Evolutionary conservation across 1,140 invertebrate species (phyloP), one percentile per base, ranked within the genome.

Genomic region (Acarapis woodi): DNA sequence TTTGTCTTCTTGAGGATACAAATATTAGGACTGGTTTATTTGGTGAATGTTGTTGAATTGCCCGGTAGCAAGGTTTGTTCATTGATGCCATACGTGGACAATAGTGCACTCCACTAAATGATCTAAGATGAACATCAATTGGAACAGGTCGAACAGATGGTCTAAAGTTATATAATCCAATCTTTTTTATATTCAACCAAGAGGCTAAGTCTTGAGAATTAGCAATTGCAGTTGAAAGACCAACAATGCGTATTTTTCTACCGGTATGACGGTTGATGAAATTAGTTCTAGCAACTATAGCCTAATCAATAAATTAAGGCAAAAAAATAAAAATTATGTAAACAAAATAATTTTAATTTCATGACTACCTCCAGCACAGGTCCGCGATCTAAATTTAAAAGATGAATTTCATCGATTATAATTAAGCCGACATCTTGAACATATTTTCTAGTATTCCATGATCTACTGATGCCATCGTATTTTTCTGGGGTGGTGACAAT

Each of bases 31-130:
- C 67, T 0, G 93, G 90, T 49, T 93, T 70, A 5, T 59, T 55
- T 0, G 83, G 80, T 0, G 87, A 88, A 56, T 96, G 78, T 37
- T 45, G 21, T 21, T 33, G 39, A 28, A 37, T 49, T 59, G 63
- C 64, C 60, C 87, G 75, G 58, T 80, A 99, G 3, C 79, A 75
- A n/a, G 93, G 88, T 50, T 87, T 79, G 57, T 99, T 99, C 93
- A 99, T 99, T 0, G 85, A 80, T 25, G 87, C 78, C 93, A 99
- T 99, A 40, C 93, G 65, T 0, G 93, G 90, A 53, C 93, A 99
- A 58, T 97, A 99, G 55, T 99, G 83, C 48, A 93, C 85, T 0
- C 83, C 87, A 2, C 80, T 71, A 54, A 82, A 93, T 1, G 85
- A 85, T 39, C 68, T 62, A 39, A 90, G 79, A 49, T 93, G 83